phyloP scores from a whole-genome alignment of 2,113 vertebrate species.

The Alosa alosa region DNA sequence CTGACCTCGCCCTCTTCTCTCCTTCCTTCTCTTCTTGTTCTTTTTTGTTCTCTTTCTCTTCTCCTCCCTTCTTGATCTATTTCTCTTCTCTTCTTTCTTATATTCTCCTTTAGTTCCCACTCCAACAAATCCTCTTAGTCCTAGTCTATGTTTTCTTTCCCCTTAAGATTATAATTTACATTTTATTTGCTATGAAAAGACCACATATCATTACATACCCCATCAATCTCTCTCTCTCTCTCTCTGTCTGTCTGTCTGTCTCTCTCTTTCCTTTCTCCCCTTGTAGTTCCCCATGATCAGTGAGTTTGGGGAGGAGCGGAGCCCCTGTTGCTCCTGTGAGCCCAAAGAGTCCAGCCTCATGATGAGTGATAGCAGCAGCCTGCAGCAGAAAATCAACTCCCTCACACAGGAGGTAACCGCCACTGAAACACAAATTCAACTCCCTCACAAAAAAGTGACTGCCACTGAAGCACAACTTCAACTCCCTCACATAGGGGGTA shows the following conservation, averaged over 20 bases:
- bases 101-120: neutral
- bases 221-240: neutral
- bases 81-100: neutral
- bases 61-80: neutral
- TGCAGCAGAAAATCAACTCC: constrained; percentile 82
- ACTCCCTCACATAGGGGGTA: constrained; percentile 75
- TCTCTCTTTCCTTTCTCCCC: constrained; percentile 1
- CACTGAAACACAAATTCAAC: constrained; percentile 73
- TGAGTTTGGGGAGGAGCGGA: constrained; percentile 87
- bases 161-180: neutral
- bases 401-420: neutral
- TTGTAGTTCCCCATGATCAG: constrained; percentile 88
- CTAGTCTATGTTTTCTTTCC: neutral
- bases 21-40: neutral
- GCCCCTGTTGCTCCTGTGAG: constrained; percentile 71
- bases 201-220: neutral
- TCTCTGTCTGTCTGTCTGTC: neutral
- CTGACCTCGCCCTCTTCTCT: neutral
- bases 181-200: neutral
- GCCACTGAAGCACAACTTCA: neutral
- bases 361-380: constrained; percentile 79
- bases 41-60: neutral
- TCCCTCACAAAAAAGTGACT: constrained; percentile 49
- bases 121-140: neutral
- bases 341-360: constrained; percentile 78